Evolutionary conservation across 2,797 vertebrate species (phyloP), one percentile per base, ranked within the genome.

Genomic region (Danio albolineatus): DNA sequence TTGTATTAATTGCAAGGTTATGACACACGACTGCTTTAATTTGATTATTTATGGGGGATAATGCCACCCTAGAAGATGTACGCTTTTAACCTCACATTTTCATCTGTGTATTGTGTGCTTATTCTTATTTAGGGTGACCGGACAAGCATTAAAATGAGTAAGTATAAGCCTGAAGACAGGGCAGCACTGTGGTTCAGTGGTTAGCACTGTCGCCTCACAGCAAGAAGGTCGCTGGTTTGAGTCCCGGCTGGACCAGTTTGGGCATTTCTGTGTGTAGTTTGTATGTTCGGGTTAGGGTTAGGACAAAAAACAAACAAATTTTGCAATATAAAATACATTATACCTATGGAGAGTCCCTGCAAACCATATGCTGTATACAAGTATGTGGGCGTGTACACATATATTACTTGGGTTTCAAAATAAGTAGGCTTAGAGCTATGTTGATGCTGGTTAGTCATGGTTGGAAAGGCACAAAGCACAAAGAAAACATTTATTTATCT

Each of bases 21-120:
- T 81, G 90, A 88, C 85, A 88, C 91, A 90, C 73, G 8, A 0
- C 49, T 66, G 61, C 49, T 44, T 44, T 66, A 65, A 46, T 66
- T 66, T 36, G 14, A 54, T 12, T 0, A 36, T 2, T 7, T 10
- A 36, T 13, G 0, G 7, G 61, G 57, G 61, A 61, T 62, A 62
- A 75, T 75, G 36, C n/a, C 8, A 17, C 21, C 8, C 6, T 10
- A 10, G 41, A 6, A 65, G 41, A 76, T 64, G 43, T 41, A 54
- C 54, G 73, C 49, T 49, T 17, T 38, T 28, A 41, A 2, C 17
- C 4, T 48, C 56, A 48, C 16, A 28, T 54, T 49, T 39, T 39
- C 9, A 65, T 56, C 39, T 56, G 19, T 54, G 39, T 41, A 17
- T 56, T 56, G 39, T 66, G 17, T 54, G 51, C 38, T 19, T 6